Conservation (phyloP, 2,113 vertebrate genomes). For the Triplophysa dalaica region DNA sequence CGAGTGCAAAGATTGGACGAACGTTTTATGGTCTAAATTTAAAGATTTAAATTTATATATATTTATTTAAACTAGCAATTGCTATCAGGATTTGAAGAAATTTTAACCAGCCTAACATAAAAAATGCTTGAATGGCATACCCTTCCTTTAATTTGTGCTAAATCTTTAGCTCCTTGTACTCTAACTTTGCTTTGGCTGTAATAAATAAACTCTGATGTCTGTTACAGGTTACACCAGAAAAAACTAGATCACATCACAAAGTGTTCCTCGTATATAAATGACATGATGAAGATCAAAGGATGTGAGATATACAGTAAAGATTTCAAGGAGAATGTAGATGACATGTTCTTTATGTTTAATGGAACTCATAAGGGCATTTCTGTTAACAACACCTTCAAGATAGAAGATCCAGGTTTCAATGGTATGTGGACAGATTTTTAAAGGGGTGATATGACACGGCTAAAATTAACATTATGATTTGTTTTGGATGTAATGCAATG, state of each 20-base stretch:
- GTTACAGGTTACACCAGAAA: background rate
- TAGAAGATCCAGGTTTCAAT: rapidly evolving
- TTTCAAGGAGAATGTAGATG: rapidly evolving
- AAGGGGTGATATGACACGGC: too few relatives aligned
- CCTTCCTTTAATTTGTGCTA: background rate
- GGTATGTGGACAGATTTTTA: background rate
- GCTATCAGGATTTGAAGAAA: too few relatives aligned
- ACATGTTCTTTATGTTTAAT: slow-evolving; percentile 52
- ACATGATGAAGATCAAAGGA: background rate
- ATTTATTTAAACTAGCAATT: too few relatives aligned
- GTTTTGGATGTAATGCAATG: too few relatives aligned
- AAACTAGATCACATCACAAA: background rate
- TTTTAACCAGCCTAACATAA: too few relatives aligned
- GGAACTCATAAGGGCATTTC: slow-evolving; percentile 35
- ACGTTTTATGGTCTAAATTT: too few relatives aligned
- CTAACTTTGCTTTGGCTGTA: background rate
- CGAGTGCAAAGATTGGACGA: too few relatives aligned
- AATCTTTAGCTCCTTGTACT: background rate
- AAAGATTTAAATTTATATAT: too few relatives aligned
- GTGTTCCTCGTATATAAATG: slow-evolving; percentile 4
- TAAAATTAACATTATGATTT: too few relatives aligned
- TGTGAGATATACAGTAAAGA: slow-evolving; percentile 33
- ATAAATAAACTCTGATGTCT: background rate
- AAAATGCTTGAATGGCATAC: too few relatives aligned
- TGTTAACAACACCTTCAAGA: slow-evolving; percentile 47